Conservation (phyloP, 2,888 invertebrate genomes). For the Crossocerus cetratus region DNA sequence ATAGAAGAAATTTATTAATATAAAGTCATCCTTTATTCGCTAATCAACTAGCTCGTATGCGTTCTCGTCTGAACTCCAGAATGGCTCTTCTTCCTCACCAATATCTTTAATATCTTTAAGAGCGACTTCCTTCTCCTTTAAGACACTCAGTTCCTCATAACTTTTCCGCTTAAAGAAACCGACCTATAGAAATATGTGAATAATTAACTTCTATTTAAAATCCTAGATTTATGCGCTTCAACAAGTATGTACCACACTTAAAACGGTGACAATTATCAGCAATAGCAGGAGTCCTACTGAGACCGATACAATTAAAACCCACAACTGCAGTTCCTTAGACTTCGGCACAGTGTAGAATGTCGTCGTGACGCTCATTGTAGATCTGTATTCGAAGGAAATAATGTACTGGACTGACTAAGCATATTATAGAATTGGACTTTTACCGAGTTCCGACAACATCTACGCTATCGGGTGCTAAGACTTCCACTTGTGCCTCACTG, state of each 20-base stretch:
- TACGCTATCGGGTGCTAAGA: constrained; percentile 48
- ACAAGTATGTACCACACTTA: constrained; percentile 46
- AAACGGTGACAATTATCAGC: constrained; percentile 37
- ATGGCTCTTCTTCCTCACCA: neutral
- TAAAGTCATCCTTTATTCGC: neutral
- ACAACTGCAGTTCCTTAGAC: constrained; percentile 48
- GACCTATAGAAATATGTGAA: constrained; percentile 42
- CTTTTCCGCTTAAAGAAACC: constrained; percentile 61
- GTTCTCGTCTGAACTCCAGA: neutral
- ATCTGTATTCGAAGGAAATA: constrained; percentile 37
- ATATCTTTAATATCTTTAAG: neutral
- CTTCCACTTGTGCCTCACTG: constrained; percentile 52
- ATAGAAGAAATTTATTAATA: constrained; percentile 30
- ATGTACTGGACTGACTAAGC: neutral
- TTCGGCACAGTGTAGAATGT: constrained; percentile 49
- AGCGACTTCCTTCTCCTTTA: constrained; percentile 30
- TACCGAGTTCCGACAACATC: constrained; percentile 41
- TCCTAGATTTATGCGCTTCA: neutral
- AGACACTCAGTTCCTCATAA: constrained; percentile 41
- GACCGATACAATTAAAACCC: constrained; percentile 61
- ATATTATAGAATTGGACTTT: constrained; percentile 6
- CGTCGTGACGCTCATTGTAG: constrained; percentile 49
- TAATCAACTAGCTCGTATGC: neutral
- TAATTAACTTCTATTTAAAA: neutral
- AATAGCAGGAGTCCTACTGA: constrained; percentile 58